Conservation (phyloP, 2,797 vertebrate species). For the Arctocebus calabarensis region DNA sequence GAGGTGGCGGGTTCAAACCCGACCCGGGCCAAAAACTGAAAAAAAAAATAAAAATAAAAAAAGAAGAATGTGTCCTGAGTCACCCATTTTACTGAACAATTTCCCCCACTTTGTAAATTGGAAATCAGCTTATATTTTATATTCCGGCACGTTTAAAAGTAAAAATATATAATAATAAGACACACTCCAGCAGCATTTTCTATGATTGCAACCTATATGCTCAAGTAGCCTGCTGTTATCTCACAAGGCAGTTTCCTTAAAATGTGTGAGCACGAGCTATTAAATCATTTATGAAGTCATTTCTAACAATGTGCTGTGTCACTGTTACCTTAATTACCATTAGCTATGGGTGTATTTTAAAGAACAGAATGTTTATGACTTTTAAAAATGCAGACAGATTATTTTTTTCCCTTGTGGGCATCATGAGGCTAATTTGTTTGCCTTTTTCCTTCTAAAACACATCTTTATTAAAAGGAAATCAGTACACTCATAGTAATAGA, state of each 20-base stretch:
- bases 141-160: not conserved
- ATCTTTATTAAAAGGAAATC: slow-evolving; percentile 46
- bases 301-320: slow-evolving; percentile 18
- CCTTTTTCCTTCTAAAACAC: slow-evolving; percentile 54
- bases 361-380: slow-evolving; percentile 7
- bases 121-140: slow-evolving; percentile 56
- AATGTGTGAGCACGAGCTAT: slow-evolving; percentile 25
- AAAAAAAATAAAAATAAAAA: too few species aligned
- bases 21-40: too few species aligned
- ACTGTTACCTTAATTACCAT: slow-evolving; percentile 49
- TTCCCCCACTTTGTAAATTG: slow-evolving; percentile 38
- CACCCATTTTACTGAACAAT: not conserved
- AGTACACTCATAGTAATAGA: not conserved
- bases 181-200: slow-evolving; percentile 58
- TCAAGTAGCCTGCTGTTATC: slow-evolving; percentile 66
- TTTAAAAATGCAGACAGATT: slow-evolving; percentile 35
- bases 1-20: too few species aligned
- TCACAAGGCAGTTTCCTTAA: slow-evolving; percentile 69
- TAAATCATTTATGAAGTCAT: slow-evolving; percentile 56
- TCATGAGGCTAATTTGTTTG: slow-evolving; percentile 62
- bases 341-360: slow-evolving; percentile 52
- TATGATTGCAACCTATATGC: not conserved
- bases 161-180: slow-evolving; percentile 43
- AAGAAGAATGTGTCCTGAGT: not conserved
- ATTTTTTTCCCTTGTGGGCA: slow-evolving; percentile 19